These are phyloP conservation scores for Microchirus variegatus DNA, from an alignment of 2,797 vertebrate genomes.

Conservation along the genomic window DNA sequence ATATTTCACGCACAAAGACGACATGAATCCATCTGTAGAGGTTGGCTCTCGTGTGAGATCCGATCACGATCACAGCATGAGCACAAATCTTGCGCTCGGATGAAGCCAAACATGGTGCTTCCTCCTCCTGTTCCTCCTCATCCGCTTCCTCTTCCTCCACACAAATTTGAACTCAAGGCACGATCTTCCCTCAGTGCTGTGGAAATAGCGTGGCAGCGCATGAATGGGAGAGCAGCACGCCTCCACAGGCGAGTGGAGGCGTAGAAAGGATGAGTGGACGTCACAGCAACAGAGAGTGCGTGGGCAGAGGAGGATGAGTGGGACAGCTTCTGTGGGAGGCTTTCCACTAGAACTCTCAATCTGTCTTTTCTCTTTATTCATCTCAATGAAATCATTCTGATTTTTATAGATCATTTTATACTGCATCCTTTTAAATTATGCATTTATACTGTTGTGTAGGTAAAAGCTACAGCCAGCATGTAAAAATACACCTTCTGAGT, in stretches of 20 bases:
- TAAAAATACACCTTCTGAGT: too few species aligned
- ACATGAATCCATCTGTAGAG: conserved; percentile 53
- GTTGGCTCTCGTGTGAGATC: conserved; percentile 55
- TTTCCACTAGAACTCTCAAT: conserved; percentile 72
- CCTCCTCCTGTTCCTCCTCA: conserved; percentile 52
- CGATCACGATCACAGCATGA: conserved; percentile 67
- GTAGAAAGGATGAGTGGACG: conserved; percentile 76
- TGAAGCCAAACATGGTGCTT: conserved; percentile 75
- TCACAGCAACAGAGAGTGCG: conserved; percentile 83
- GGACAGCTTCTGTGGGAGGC: conserved; percentile 76
- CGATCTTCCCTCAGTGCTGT: conserved; percentile 46
- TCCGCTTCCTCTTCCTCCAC: conserved; percentile 46
- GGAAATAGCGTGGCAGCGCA: conserved; percentile 53
- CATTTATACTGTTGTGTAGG: neutral
- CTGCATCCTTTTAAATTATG: conserved; percentile 5
- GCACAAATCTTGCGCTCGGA: conserved; percentile 57
- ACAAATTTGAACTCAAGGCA: conserved; percentile 45
- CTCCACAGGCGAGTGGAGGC: conserved; percentile 71
- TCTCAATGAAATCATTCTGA: conserved; percentile 27
- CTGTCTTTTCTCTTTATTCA: conserved; percentile 57
- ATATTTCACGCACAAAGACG: conserved; percentile 20
- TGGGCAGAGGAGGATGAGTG: conserved; percentile 76
- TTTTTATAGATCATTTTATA: conserved; percentile 9
- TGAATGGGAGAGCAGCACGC: conserved; percentile 77
- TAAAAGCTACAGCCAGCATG: neutral